phyloP scores from a whole-genome alignment of 2,888 invertebrate species.

The Alsophila aescularia region DNA sequence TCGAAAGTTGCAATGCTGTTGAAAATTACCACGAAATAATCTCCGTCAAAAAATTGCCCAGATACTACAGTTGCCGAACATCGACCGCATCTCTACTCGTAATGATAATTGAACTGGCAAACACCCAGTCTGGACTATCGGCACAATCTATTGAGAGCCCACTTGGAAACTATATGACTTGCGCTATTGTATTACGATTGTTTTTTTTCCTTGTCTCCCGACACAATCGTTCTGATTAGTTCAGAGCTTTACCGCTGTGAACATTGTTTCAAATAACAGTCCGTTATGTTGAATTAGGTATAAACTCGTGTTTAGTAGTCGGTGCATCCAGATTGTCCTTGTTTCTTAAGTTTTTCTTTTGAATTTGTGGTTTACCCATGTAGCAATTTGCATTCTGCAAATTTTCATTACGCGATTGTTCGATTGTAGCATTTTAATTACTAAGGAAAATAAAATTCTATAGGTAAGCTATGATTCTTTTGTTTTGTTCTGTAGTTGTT shows the following conservation, averaged over 20 bases:
- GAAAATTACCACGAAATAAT: too few relatives aligned
- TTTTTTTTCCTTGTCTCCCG: slow-evolving; percentile 80
- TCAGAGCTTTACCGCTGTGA: slow-evolving; percentile 78
- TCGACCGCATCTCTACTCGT: slow-evolving; percentile 58
- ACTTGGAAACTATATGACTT: slow-evolving; percentile 80
- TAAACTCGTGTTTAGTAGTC: slow-evolving; percentile 28
- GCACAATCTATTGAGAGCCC: slow-evolving; percentile 73
- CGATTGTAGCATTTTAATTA: not conserved
- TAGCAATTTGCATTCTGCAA: not conserved
- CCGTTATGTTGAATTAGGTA: slow-evolving; percentile 64
- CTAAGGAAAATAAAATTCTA: too few relatives aligned
- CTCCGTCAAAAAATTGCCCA: slow-evolving; percentile 18
- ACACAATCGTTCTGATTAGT: slow-evolving; percentile 84
- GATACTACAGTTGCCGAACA: not conserved
- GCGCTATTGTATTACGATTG: slow-evolving; percentile 79
- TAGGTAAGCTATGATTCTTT: too few relatives aligned
- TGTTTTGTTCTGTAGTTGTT: too few relatives aligned
- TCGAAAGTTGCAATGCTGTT: too few relatives aligned
- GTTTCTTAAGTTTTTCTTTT: slow-evolving; percentile 7
- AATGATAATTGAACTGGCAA: slow-evolving; percentile 85
- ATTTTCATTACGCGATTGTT: slow-evolving; percentile 7
- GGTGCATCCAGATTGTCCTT: slow-evolving; percentile 1
- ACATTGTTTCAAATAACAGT: slow-evolving; percentile 71
- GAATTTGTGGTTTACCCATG: slow-evolving; percentile 20
- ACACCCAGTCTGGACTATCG: slow-evolving; percentile 80